Evolutionary conservation across 1,140 invertebrate genomes (phyloP), one percentile per base, ranked within the genome.

Genomic region (Ostrea edulis): DNA sequence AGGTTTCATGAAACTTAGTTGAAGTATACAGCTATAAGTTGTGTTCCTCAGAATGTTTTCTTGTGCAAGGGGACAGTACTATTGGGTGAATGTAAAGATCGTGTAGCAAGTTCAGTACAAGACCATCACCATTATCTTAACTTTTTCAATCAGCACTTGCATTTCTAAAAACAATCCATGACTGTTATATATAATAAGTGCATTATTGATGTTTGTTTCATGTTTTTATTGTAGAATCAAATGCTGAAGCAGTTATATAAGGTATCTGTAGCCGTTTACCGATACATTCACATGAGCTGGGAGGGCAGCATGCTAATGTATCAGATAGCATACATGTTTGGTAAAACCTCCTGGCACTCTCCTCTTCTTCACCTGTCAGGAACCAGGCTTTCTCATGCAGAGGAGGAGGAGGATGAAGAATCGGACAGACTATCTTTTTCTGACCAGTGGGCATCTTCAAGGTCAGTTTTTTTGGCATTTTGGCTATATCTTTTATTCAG

Each of bases 301-400:
- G 94, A 95, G 87, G 91, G 91, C 25, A 85, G 90, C n/a, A 85
- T 92, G 14, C 89, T 95, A 17, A 81, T 86, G 1, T 94, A 94
- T 89, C 93, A 93, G 85, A 77, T 95, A 82, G 87, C 90, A 4
- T 95, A 95, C 89, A 92, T 94, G 89, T 91, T 94, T 55, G 92
- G 93, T 4, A 92, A 92, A 87, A 86, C 87, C 54, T 44, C 86
- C n/a, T 93, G 90, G 89, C 93, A 95, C 83, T 92, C 93, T 54
- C 93, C 94, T 81, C 91, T 92, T n/a, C 86, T 94, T 52, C 90
- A 92, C 12, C 65, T 95, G 22, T 92, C 94, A 52, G 92, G 92
- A 14, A 93, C 92, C 35, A 91, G 91, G 62, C 89, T 95, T 12
- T 52, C 86, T 25, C 89, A 90, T 87, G 85, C 90, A 20, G 87